These are phyloP conservation scores for Sphinx pinastri DNA, from an alignment of 2,888 invertebrate genomes.

Conservation along the genomic window DNA sequence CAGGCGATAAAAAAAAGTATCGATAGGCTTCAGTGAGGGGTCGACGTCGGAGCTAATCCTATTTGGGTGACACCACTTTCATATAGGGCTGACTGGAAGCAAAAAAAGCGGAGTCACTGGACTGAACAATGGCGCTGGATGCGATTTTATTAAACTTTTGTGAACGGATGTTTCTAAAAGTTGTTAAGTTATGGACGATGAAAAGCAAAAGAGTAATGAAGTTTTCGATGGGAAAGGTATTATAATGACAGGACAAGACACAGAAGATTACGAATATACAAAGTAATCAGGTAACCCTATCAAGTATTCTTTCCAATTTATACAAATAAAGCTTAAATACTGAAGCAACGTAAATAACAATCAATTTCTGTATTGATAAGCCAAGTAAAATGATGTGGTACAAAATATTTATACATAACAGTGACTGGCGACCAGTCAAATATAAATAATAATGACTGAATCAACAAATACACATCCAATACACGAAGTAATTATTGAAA, in stretches of 20 bases:
- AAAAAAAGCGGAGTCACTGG: slow-evolving; percentile 18
- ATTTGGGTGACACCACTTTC: slow-evolving; percentile 29
- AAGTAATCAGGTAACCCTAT: no score
- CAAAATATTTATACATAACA: no score
- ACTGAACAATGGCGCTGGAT: slow-evolving; percentile 11
- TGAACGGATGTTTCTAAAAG: neutral
- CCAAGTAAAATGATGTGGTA: no score
- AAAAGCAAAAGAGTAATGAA: no score
- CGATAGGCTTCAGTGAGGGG: slow-evolving; percentile 22
- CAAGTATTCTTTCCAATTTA: no score
- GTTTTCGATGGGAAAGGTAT: no score
- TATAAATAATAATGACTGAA: slow-evolving; percentile 3
- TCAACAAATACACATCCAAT: neutral
- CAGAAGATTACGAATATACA: no score
- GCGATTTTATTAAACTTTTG: slow-evolving; percentile 1
- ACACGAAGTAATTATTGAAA: slow-evolving; percentile 13
- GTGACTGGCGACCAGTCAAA: neutral
- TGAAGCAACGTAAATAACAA: neutral
- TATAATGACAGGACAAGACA: neutral
- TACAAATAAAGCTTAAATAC: no score
- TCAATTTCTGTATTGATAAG: no score
- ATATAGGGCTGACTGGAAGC: slow-evolving; percentile 8
- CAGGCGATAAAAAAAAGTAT: slow-evolving; percentile 7
- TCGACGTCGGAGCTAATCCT: slow-evolving; percentile 25
- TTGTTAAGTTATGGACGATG: neutral